Evolutionary conservation across 2,888 invertebrate genomes (phyloP), one percentile per base, ranked within the genome.

Genomic region (Lomographa bimaculata): DNA sequence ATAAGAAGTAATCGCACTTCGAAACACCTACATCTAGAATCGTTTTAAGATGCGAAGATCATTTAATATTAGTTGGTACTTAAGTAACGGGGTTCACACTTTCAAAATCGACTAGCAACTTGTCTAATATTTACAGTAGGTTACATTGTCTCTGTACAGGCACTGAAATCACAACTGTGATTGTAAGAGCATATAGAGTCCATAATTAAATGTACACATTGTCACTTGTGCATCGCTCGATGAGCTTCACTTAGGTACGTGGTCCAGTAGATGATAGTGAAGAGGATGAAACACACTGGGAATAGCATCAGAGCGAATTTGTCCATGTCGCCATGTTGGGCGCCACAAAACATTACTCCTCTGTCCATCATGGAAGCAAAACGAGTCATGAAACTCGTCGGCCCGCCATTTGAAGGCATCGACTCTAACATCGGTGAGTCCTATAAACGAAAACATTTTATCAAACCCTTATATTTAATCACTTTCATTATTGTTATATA

Each of bases 271-370:
- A 90, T 89, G 43, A 90, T 68, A 23, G 91, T 82, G 61, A 92
- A 92, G 2, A 91, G 78, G 17, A 89, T 50, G 72, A 92, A 92
- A 64, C 91, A 89, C 41, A 91, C 45, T 0, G 92, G 92, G 65
- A 92, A 92, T 21, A 91, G 46, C 47, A 91, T 90, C n/a, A 92
- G 83, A 3, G 92, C 91, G 47, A 90, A 89, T 64, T 90, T 90
- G 69, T 92, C 92, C 42, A 92, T 74, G 19, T 90, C 77, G 12
- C 92, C 92, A 50, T 92, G 85, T 64, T 91, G 91, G 45, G 91
- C 91, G 58, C 92, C 92, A 60, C 91, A 92, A 60, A 91, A 92
- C 73, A 92, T 85, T 17, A 92, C 84, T 3, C 90, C 91, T 30
- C 85, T 82, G 59, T 91, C 91, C 5, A 89, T 74, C 35, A 79